Evolutionary conservation across 2,888 invertebrate genomes (phyloP).

Genomic region (Aphelenchoides bicaudatus): DNA sequence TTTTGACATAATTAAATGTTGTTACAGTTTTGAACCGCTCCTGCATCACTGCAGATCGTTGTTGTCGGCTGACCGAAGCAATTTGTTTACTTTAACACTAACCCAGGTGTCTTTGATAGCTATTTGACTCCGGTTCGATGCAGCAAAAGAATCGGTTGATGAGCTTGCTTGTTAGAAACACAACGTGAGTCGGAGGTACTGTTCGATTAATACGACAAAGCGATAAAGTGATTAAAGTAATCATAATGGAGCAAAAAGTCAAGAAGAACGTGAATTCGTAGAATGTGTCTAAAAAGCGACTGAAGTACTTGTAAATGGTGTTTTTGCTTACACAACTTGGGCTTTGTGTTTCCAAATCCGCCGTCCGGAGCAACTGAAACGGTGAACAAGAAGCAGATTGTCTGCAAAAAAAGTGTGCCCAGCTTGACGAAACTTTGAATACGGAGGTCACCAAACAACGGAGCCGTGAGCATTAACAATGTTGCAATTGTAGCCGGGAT

Average conservation of each 20-base stretch:
- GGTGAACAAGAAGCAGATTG: slow-evolving; percentile 54
- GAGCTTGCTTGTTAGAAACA: slow-evolving; percentile 50
- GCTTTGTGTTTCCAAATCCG: slow-evolving; percentile 52
- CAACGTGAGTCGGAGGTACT: slow-evolving; percentile 50
- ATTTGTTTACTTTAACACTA: too few relatives aligned
- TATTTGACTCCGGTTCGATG: slow-evolving; percentile 51
- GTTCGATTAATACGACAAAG: slow-evolving; percentile 47
- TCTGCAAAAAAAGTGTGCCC: slow-evolving; percentile 48
- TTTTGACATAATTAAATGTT: too few relatives aligned
- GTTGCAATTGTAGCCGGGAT: slow-evolving; percentile 46
- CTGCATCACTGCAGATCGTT: too few relatives aligned
- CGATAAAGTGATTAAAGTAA: slow-evolving; percentile 49
- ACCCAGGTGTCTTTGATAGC: slow-evolving; percentile 50
- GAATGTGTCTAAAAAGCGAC: slow-evolving; percentile 45
- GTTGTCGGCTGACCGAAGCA: too few relatives aligned
- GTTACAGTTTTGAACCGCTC: too few relatives aligned
- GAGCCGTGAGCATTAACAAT: slow-evolving; percentile 51
- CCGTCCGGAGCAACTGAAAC: slow-evolving; percentile 54
- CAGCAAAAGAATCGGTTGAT: slow-evolving; percentile 54
- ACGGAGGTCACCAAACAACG: slow-evolving; percentile 55
- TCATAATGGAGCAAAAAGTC: slow-evolving; percentile 44
- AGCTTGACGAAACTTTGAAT: slow-evolving; percentile 53
- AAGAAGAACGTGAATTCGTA: slow-evolving; percentile 53
- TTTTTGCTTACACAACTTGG: slow-evolving; percentile 46
- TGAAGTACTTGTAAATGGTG: not conserved